These are phyloP conservation scores for Margarornis squamiger DNA, from an alignment of 2,797 vertebrate species.

Conservation along the genomic window DNA sequence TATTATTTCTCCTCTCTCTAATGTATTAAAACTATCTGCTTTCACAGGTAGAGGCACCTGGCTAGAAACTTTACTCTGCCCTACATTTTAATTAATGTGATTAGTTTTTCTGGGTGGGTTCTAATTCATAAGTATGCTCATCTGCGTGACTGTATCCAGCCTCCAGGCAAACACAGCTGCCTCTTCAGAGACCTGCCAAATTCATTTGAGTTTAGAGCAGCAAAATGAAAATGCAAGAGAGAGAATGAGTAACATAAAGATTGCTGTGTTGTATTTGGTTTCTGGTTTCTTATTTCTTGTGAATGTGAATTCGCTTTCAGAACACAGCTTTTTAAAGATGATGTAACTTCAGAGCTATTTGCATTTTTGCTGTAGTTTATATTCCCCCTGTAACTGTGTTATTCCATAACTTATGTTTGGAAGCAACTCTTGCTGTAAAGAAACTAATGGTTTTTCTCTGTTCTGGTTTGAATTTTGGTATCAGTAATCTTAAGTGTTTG, in stretches of 20 bases:
- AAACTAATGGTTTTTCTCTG: background rate
- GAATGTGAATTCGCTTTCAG: background rate
- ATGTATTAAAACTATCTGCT: background rate
- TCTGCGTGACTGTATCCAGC: background rate
- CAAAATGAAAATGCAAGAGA: background rate
- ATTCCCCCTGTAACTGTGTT: background rate
- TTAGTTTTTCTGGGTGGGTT: background rate
- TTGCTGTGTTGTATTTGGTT: background rate
- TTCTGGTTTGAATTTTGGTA: background rate
- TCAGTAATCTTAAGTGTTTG: background rate
- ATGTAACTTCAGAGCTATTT: background rate
- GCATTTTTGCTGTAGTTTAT: background rate
- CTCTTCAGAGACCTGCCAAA: background rate
- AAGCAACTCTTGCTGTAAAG: background rate
- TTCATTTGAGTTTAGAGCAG: background rate
- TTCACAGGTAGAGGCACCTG: background rate
- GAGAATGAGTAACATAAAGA: background rate
- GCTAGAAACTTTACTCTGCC: background rate
- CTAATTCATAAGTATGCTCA: background rate
- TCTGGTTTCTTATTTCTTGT: background rate
- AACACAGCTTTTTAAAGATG: background rate
- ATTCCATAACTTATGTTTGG: background rate
- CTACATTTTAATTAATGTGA: background rate
- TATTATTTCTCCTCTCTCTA: background rate
- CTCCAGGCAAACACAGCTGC: background rate